Evolutionary conservation across 2,888 invertebrate species (phyloP), one percentile per base, ranked within the genome.

Genomic region (Tanytarsus gracilentus): DNA sequence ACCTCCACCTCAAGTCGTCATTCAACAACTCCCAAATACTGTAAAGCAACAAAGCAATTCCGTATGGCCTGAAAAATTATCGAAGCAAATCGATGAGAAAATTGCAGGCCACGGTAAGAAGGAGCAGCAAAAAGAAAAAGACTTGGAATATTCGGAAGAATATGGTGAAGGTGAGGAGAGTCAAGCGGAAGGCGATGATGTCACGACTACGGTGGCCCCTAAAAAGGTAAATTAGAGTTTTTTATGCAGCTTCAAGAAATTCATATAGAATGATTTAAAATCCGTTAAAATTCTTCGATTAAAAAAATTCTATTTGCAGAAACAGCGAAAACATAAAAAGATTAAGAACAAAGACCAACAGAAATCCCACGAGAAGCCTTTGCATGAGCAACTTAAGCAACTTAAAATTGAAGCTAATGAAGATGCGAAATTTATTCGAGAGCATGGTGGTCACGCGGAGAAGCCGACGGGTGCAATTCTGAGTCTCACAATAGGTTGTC

Each of bases 381-480:
- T 69, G 51, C 65, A 67, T 68, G 62, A 51, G 18, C 62, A 16
- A 39, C 61, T 50, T 62, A 63, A 60, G 61, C 62, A 55, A 56
- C 62, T n/a, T 61, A 64, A 58, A 29, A 44, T 18, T 29, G 9
- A 25, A 16, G 36, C n/a, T 6, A 61, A 63, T 53, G 64, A 62
- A 23, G 64, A 63, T 62, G 62, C 62, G 40, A 62, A 63, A 61
- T 62, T 62, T 60, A 61, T 62, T 65, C 75, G 75, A 56, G 78
- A 78, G 67, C 79, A 75, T 67, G 85, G 84, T 71, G 85, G 84
- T 0, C 77, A 79, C 63, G 79, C 83, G 63, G 81, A 83, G 67
- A 81, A 79, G 61, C 89, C 90, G 21, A 83, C 84, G 55, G 88
- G 90, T 61, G 91, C 91, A 7, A 81, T 90, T 51, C 76, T 91